These are phyloP conservation scores for Poecilia latipinna DNA, from an alignment of 2,113 vertebrate genomes.

Conservation along the genomic window DNA sequence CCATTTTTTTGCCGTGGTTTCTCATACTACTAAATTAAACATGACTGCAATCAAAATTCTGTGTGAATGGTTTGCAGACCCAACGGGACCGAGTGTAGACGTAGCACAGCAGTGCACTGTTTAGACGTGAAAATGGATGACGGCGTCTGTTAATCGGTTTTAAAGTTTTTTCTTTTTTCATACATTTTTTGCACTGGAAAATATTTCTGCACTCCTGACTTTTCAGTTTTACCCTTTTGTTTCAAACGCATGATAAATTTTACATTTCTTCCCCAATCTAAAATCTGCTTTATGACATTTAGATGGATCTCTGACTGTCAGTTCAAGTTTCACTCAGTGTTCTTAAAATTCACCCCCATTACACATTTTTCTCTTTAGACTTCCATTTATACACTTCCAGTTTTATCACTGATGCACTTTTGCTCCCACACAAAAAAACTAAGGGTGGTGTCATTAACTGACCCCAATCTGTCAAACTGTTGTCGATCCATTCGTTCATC, in stretches of 20 bases:
- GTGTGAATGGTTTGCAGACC: no score
- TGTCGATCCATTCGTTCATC: conserved; percentile 22
- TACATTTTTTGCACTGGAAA: not conserved
- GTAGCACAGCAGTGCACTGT: no score
- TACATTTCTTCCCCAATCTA: not conserved
- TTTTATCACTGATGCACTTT: not conserved
- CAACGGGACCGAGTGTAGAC: no score
- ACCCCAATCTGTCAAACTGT: conserved; percentile 30
- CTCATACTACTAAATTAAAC: no score
- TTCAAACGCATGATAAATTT: no score
- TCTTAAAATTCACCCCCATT: not conserved
- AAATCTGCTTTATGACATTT: not conserved
- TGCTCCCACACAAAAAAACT: not conserved
- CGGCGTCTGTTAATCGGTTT: no score
- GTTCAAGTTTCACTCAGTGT: no score
- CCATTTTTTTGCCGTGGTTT: no score
- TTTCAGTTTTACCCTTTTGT: not conserved
- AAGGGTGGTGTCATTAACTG: not conserved
- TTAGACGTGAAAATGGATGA: not conserved
- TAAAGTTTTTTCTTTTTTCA: no score
- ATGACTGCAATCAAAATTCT: no score
- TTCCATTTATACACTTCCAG: accelerated
- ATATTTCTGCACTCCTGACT: not conserved
- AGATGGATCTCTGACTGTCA: no score
- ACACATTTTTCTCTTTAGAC: not conserved